Evolutionary conservation across 1,140 invertebrate genomes (phyloP), one percentile per base, ranked within the genome.

Genomic region (Harpegnathos saltator): DNA sequence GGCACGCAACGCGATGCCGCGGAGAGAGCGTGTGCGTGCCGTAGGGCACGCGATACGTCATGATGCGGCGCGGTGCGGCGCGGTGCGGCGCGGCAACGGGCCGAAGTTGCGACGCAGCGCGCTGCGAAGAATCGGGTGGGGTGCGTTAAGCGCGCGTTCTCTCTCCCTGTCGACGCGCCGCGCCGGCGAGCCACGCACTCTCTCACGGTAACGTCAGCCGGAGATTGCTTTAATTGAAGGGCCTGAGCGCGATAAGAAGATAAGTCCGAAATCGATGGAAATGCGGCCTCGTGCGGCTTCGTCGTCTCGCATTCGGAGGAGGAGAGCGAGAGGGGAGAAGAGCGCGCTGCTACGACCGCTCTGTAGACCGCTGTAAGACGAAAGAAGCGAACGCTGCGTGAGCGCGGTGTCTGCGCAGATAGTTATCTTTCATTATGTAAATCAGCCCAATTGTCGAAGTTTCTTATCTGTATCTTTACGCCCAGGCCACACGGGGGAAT

Each of bases 21-120:
- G 9, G 29, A 17, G 48, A 56, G 54, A 71, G 48, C 75, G 87
- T 87, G 69, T 89, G 85, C 83, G 81, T 90, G 78, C 84, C 72
- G 82, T 87, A 82, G 83, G 87, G 86, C 89, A 89, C 69, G 89
- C 80, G 87, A 90, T 86, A 91, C 89, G 73, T 89, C 88, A 87
- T 86, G 87, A 86, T 73, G 84, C 84, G 56, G 44, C 72, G 71
- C 80, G 81, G 77, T 81, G 72, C 38, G 19, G 74, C 75, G 48
- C 78, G 65, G 84, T 83, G 82, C 84, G 83, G 69, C 68, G 83
- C 44, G 69, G 26, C n/a, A n/a, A n/a, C n/a, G n/a, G n/a, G n/a
- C n/a, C n/a, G n/a, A n/a, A n/a, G n/a, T n/a, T n/a, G 48, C 78
- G 65, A 85, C 82, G 82, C 84, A 84, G 69, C 68, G 83, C 44